Evolutionary conservation across 2,888 invertebrate genomes (phyloP).

Genomic region (Pyrrhia umbra): DNA sequence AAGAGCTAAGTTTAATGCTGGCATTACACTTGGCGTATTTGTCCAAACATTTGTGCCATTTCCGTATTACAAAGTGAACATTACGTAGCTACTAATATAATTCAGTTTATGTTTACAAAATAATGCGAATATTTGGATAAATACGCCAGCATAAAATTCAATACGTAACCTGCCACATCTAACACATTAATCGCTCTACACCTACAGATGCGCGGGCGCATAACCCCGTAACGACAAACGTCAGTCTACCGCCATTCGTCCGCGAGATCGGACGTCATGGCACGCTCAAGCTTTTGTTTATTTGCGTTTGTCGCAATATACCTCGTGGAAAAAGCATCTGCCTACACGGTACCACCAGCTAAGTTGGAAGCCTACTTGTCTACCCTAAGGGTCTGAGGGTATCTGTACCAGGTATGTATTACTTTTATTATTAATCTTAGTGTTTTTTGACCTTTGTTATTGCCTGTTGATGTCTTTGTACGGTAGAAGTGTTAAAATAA

Average conservation of each 20-base stretch:
- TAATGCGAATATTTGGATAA: no score
- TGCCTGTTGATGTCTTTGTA: constrained; percentile 8
- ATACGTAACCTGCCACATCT: constrained; percentile 30
- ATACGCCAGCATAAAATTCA: no score
- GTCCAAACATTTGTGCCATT: no score
- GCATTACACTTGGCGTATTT: no score
- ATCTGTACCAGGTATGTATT: constrained; percentile 81
- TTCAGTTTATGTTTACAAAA: no score
- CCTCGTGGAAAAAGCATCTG: constrained; percentile 60
- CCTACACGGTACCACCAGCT: constrained; percentile 87
- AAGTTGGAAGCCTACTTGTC: constrained; percentile 90
- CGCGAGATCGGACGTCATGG: constrained; percentile 70
- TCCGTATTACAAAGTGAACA: no score
- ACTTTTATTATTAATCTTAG: not conserved
- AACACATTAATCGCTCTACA: constrained; percentile 26
- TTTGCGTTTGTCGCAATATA: constrained; percentile 62
- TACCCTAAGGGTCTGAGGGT: constrained; percentile 91
- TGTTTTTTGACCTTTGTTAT: not conserved
- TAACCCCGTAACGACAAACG: constrained; percentile 4
- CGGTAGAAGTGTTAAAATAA: not conserved
- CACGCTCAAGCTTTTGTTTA: constrained; percentile 55
- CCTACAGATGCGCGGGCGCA: constrained; percentile 66
- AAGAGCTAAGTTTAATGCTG: no score
- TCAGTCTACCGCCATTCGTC: constrained; percentile 68
- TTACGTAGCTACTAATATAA: no score